Conservation (phyloP, 1,140 invertebrate genomes). For the Linepithema humile region DNA sequence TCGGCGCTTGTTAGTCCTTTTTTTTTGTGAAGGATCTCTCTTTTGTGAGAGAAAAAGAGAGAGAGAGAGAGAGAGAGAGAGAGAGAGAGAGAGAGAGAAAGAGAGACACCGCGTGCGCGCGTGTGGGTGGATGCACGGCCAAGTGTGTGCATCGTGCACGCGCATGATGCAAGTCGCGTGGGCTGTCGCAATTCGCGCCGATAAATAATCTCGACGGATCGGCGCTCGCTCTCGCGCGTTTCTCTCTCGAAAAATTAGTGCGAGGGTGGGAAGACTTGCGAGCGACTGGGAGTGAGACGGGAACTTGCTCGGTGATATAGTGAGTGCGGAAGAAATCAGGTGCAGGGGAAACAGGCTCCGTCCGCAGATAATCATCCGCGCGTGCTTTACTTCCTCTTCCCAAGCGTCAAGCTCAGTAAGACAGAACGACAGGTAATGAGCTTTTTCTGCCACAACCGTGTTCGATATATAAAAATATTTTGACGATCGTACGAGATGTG, state of each 20-base stretch:
- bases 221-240: background rate
- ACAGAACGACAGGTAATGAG: background rate
- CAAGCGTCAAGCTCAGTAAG: background rate
- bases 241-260: background rate
- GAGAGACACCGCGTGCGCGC: background rate
- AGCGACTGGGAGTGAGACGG: too few relatives aligned
- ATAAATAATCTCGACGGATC: conserved; percentile 4
- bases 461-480: too few relatives aligned
- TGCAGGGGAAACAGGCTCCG: background rate
- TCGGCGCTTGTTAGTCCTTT: background rate
- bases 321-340: conserved; percentile 33
- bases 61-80: background rate
- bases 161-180: background rate
- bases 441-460: background rate
- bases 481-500: too few relatives aligned
- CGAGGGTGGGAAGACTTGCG: conserved; percentile 19
- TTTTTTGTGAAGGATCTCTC: background rate
- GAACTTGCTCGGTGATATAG: conserved; percentile 23
- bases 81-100: background rate
- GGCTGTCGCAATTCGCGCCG: conserved; percentile 12
- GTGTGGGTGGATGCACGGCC: background rate
- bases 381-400: background rate
- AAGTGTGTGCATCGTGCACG: conserved; percentile 8
- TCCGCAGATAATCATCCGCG: background rate
- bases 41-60: too few relatives aligned